Conservation (phyloP, 2,113 vertebrate genomes). For the Delphinus delphis region DNA sequence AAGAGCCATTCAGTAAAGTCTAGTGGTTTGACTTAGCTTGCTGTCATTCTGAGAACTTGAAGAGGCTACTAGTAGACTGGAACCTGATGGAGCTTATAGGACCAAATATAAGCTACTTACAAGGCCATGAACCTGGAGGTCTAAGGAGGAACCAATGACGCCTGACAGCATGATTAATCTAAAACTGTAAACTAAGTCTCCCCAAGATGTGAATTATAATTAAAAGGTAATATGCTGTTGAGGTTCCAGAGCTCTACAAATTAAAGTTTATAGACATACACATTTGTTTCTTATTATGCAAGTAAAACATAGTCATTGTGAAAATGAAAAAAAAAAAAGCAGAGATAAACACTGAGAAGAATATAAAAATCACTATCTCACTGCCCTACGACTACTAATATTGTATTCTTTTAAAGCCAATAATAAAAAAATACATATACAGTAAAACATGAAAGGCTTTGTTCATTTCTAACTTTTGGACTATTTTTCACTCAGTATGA, state of each 20-base stretch:
- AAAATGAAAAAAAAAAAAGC: constrained; percentile 26
- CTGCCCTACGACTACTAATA: not conserved
- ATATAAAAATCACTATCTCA: constrained; percentile 35
- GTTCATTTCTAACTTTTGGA: constrained; percentile 1
- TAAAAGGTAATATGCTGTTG: not conserved
- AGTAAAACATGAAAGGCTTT: constrained; percentile 6
- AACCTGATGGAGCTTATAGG: not conserved
- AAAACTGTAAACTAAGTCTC: not conserved
- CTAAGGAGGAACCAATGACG: constrained; percentile 27
- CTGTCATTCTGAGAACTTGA: not conserved
- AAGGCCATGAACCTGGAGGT: not conserved
- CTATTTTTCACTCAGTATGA: not conserved
- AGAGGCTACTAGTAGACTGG: not conserved
- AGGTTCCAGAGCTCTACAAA: constrained; percentile 1
- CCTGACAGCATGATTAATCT: not conserved
- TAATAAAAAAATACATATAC: not conserved
- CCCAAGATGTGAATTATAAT: not conserved
- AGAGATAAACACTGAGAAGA: constrained; percentile 35
- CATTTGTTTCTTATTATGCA: constrained; percentile 35
- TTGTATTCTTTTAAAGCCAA: constrained; percentile 14
- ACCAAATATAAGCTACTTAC: not conserved
- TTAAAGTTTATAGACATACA: not conserved
- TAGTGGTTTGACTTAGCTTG: not conserved
- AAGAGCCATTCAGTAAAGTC: not conserved
- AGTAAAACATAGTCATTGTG: not conserved